phyloP scores from a whole-genome alignment of 2,113 vertebrate species.

The Speoplatyrhinus poulsoni region DNA sequence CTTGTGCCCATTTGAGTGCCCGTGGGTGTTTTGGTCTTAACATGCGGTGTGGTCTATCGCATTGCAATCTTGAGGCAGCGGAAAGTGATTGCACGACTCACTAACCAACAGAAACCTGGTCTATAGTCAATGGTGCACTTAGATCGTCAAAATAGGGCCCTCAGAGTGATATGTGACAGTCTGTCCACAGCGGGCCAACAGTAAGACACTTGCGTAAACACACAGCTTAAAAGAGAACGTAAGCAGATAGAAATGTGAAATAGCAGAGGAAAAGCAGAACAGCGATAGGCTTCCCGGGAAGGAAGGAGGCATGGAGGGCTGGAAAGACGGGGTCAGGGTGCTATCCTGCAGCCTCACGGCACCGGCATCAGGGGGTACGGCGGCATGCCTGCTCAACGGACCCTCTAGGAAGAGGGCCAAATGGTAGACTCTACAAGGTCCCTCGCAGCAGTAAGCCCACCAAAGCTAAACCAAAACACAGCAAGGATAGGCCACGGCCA shows the following conservation, averaged over 20 bases:
- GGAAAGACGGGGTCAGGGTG: slow-evolving; percentile 37
- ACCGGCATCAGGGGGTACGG: background rate
- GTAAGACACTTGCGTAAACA: background rate
- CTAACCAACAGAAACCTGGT: too few species aligned
- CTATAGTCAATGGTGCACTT: too few species aligned
- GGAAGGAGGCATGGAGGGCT: slow-evolving; percentile 3
- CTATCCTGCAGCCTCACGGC: slow-evolving; percentile 42
- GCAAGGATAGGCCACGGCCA: background rate
- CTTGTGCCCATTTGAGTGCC: too few species aligned
- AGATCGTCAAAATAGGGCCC: too few species aligned
- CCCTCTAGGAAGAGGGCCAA: slow-evolving; percentile 17
- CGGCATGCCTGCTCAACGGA: slow-evolving; percentile 7
- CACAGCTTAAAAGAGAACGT: background rate
- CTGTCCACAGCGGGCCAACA: background rate
- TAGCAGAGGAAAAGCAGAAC: background rate
- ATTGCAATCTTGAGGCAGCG: too few species aligned
- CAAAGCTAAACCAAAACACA: slow-evolving; percentile 6
- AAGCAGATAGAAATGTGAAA: background rate
- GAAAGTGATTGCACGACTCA: too few species aligned
- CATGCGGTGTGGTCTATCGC: too few species aligned
- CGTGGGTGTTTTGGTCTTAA: too few species aligned
- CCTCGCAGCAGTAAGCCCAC: background rate
- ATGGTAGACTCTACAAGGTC: slow-evolving; percentile 20
- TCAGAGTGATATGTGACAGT: slow-evolving; percentile 25
- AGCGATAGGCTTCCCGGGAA: background rate